A percentile compares a stretch with the other conserved stretches of the same genome.
phyloP scores from a whole-genome alignment of 2,797 vertebrate genomes.

The Falco berigora region DNA sequence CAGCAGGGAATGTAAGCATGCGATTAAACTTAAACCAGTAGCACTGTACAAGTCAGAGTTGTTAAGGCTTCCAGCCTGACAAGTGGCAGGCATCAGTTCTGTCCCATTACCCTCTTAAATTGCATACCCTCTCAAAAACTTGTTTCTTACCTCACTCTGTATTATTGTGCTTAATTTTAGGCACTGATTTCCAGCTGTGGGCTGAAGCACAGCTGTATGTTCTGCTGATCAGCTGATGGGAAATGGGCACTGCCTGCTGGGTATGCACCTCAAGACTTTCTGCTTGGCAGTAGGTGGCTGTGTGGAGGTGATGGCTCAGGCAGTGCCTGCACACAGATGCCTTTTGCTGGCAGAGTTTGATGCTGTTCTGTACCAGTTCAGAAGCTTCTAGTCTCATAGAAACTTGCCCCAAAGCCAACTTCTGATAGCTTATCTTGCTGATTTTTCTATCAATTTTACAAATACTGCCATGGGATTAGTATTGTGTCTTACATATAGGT shows the following conservation, averaged over 20 bases:
- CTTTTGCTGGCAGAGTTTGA: not conserved
- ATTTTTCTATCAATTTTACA: not conserved
- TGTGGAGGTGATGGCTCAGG: not conserved
- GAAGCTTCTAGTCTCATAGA: not conserved
- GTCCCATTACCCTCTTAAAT: not conserved
- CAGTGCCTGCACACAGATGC: not conserved
- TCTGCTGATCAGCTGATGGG: not conserved
- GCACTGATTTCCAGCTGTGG: not conserved
- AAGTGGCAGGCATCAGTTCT: not conserved
- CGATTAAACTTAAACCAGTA: not conserved
- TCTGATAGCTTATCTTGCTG: not conserved
- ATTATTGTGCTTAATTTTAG: not conserved
- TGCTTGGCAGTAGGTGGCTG: not conserved
- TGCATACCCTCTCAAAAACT: not conserved
- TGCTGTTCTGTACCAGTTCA: not conserved
- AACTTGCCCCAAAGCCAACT: not conserved
- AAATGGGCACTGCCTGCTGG: not conserved
- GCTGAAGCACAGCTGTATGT: not conserved
- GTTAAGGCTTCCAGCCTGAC: not conserved
- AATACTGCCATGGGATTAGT: not conserved
- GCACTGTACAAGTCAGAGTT: not conserved
- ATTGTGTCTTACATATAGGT: not conserved
- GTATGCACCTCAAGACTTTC: not conserved
- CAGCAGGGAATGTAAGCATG: not conserved
- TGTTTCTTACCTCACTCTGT: not conserved